phyloP scores from a whole-genome alignment of 2,113 vertebrate species.

The Thomomys bottae region DNA sequence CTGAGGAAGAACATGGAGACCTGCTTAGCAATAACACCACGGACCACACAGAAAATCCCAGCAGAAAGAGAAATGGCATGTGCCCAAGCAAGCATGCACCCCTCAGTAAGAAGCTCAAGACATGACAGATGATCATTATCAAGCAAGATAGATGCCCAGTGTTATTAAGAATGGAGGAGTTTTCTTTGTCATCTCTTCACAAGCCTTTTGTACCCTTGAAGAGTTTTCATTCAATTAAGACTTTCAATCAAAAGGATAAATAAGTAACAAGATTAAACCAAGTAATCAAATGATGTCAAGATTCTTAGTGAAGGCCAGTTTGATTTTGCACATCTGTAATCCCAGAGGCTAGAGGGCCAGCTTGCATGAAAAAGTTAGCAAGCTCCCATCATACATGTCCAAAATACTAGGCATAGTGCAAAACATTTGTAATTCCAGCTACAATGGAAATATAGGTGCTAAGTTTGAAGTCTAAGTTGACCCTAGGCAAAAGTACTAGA shows the following conservation, averaged over 20 bases:
- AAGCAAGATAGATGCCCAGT: neutral
- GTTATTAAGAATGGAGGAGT: neutral
- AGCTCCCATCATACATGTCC: too few relatives aligned
- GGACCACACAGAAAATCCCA: conserved; percentile 78
- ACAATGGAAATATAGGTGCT: too few relatives aligned
- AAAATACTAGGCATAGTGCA: too few relatives aligned
- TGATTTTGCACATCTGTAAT: too few relatives aligned
- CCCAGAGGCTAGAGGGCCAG: too few relatives aligned
- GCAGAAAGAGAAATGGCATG: conserved; percentile 79
- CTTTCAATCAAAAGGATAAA: neutral
- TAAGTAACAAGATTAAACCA: neutral
- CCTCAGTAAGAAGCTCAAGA: conserved; percentile 88
- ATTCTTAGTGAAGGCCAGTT: neutral
- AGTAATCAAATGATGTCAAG: neutral
- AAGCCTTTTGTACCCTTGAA: too few relatives aligned
- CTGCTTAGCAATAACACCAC: conserved; percentile 23
- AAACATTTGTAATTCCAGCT: too few relatives aligned
- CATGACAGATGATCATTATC: conserved; percentile 70
- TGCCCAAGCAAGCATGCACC: conserved; percentile 63
- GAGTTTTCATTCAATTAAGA: neutral
- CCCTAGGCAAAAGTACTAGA: too few relatives aligned
- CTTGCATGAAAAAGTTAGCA: too few relatives aligned
- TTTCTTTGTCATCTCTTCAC: neutral
- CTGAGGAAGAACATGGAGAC: conserved; percentile 56
- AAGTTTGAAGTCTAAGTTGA: too few relatives aligned